Base-by-base conservation (phyloP, 2,888 invertebrate genomes). In the Danaus chrysippus region DNA sequence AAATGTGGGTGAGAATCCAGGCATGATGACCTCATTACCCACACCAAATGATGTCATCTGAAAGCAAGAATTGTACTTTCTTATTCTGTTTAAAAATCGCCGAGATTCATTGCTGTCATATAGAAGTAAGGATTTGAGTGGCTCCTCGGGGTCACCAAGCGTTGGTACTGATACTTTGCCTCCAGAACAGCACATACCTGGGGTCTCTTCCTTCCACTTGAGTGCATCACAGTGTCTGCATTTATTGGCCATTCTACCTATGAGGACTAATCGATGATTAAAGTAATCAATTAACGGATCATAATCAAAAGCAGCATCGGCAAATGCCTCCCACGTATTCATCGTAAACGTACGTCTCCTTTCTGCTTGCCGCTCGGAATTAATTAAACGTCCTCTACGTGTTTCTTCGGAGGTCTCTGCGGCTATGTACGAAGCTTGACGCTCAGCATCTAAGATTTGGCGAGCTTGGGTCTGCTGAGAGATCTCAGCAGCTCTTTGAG, bases 11-110 rank as follows among this genome's bases (percentile, higher is more conserved):
- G 62, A 69, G 8, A 34, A 34, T 34, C 23, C 23, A 34, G 23
- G 23, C 23, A 34, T 5, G 3, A 34, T 8, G 6, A 75, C 62
- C 23, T 66, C 62, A 0, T 68, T 70, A 42, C 56, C 69, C 9
- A 66, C 71, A 1, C 72, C 71, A 70, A 73, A 73, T 12, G 73
- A 75, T 8, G 73, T 73, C 71, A 73, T 71, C 10, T 70, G 69
- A 52, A 73, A 74, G n/a, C 58, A 49, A 2, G 58, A 58, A 58
- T 60, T 64, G 34, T 64, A 63, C 12, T 58, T 59, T 54, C 59
- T 44, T 44, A 56, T 63, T 44, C 15, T 42, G 15, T 42, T 62
- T 49, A 58, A 54, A 55, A 63, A 56, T 11, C 10, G 41, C 15
- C 23, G 23, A 0, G 23, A 34, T 34, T 34, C 23, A 8, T 34